Base-by-base conservation (phyloP, 2,113 vertebrate species). In the Hoplias malabaricus region DNA sequence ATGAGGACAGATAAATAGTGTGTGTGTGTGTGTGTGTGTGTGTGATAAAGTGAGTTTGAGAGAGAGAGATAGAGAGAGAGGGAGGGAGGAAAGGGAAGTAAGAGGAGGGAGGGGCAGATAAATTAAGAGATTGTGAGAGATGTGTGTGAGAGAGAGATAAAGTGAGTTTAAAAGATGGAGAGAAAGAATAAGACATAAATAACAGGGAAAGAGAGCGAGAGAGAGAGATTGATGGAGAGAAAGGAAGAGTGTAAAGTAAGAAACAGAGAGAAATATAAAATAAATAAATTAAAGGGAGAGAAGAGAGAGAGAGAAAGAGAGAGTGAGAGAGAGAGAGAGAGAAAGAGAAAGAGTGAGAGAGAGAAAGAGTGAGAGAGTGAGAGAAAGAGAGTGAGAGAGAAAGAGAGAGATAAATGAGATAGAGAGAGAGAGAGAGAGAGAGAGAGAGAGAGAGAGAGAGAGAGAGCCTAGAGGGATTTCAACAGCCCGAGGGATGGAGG, bases 361-460 rank as follows among this genome's bases (percentile, higher is more conserved):
- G 29, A 79, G 8, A 67, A 48, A 33, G 36, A 27, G 63, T 8
- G 48, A 29, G 34, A 76, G 78, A 57, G 67, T 63, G 81, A 83
- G 57, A 80, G 83, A 80, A 57, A 56, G 42, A 57, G 48, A 48
- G 23, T 1, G 77, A 16, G 29, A 77, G 78, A 50, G 27, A 43
- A 38, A 56, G 57, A 3, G 34, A 10, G 46, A 57, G 43, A n/a
- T n/a, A n/a, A n/a, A n/a, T n/a, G n/a, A 75, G 80, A 59, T 62
- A 65, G 81, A 80, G 56, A 79, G 84, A 80, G 53, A 50, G 40
- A 61, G 40, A 63, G 29, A 5, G 79, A 27, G 33, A 79, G 79
- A 59, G 21, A 53, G 59, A 62, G 57, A 75, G 14, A 2, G 59
- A 50, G 21, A 72, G 29, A 11, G 43, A 59, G 63, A 36, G 31